Percentiles rank a stretch among this genome's conserved stretches.
phyloP scores from a whole-genome alignment of 2,888 invertebrate genomes.

The Pocota personata region DNA sequence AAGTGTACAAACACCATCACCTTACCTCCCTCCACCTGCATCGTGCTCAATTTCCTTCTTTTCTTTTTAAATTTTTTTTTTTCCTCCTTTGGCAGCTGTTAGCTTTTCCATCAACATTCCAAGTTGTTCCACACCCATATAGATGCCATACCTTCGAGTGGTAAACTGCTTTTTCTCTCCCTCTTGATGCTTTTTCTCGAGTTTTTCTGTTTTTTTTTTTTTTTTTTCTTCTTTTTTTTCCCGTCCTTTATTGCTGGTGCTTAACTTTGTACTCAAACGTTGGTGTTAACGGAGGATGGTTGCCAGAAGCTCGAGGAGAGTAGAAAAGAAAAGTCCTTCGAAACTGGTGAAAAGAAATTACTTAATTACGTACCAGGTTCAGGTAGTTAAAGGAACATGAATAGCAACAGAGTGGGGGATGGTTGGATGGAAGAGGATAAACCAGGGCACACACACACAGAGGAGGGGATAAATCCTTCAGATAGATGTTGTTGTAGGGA shows the following conservation, averaged over 20 bases:
- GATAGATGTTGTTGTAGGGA: conserved; percentile 33
- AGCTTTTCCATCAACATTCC: conserved; percentile 65
- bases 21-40: conserved; percentile 7
- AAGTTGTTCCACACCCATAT: conserved; percentile 25
- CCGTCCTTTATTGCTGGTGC: conserved; percentile 72
- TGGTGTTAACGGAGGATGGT: conserved; percentile 61
- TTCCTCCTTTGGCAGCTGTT: conserved; percentile 59
- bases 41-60: conserved; percentile 60
- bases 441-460: conserved; percentile 35
- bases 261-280: conserved; percentile 67
- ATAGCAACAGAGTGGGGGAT: conserved; percentile 30
- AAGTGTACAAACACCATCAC: conserved; percentile 62
- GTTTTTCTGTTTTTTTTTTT: conserved; percentile 28
- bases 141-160: conserved; percentile 47
- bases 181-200: conserved; percentile 28
- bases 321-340: conserved; percentile 62
- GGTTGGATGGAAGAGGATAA: conserved; percentile 15
- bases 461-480: conserved; percentile 41
- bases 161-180: conserved; percentile 34
- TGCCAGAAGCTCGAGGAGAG: not conserved
- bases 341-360: conserved; percentile 72
- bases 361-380: conserved; percentile 74
- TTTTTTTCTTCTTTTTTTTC: conserved; percentile 41
- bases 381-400: conserved; percentile 68
- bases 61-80: conserved; percentile 25